phyloP scores from a whole-genome alignment of 2,888 invertebrate species.

The Heteromyza rotundicornis region DNA sequence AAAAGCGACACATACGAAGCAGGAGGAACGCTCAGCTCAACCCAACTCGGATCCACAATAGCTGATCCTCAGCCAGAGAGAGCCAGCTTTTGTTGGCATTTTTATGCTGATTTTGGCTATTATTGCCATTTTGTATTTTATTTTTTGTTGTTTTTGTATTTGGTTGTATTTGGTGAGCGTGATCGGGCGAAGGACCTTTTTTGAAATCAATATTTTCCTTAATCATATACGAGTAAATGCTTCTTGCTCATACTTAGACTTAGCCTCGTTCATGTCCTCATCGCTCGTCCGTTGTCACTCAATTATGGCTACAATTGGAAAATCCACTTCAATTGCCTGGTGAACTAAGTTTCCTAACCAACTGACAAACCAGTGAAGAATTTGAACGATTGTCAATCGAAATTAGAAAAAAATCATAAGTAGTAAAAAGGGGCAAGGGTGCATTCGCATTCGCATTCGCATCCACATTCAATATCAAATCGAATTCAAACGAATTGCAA shows the following conservation, averaged over 20 bases:
- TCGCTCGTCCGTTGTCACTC: no score
- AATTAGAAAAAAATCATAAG: constrained; percentile 10
- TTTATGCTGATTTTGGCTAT: constrained; percentile 27
- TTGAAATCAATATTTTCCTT: constrained; percentile 27
- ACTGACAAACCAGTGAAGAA: constrained; percentile 41
- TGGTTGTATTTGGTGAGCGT: no score
- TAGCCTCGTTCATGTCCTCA: background rate
- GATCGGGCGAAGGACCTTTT: constrained; percentile 14
- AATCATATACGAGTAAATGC: constrained; percentile 14
- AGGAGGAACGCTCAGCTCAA: constrained; percentile 12
- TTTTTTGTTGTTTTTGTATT: no score
- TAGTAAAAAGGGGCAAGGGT: no score
- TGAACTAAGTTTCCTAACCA: constrained; percentile 43
- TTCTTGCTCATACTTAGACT: background rate
- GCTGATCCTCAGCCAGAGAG: background rate
- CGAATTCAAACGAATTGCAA: constrained; percentile 11
- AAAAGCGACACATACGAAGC: constrained; percentile 21
- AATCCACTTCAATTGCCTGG: constrained; percentile 39
- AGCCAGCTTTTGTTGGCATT: constrained; percentile 24
- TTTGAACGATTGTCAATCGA: constrained; percentile 32
- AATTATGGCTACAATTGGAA: constrained; percentile 51
- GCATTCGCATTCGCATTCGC: no score
- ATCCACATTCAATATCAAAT: no score
- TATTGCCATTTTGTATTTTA: constrained; percentile 28
- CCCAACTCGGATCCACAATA: constrained; percentile 5